Evolutionary conservation across 2,113 vertebrate genomes (phyloP).

Genomic region (Hiodon tergisus): DNA sequence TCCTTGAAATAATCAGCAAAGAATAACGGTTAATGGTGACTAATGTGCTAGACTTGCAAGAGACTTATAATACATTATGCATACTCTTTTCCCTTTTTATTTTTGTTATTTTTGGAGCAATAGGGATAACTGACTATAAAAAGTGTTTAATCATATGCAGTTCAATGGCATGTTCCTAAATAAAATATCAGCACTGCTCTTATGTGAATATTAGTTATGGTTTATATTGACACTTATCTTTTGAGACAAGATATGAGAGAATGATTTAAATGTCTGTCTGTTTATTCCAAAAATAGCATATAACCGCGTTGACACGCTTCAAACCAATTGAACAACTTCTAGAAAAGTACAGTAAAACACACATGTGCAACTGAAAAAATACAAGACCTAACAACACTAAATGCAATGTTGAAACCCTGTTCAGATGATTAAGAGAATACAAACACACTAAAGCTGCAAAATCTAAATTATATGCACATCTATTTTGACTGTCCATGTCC

Average conservation of each 20-base stretch:
- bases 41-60: constrained; percentile 10
- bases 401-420: neutral
- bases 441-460: neutral
- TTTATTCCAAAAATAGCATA: constrained; percentile 35
- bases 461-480: too few species aligned
- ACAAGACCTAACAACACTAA: neutral
- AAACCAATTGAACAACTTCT: constrained; percentile 33
- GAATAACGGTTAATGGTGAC: constrained; percentile 11
- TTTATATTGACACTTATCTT: constrained; percentile 14
- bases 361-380: neutral
- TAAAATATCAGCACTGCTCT: constrained; percentile 18
- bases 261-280: constrained; percentile 1
- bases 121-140: constrained; percentile 14
- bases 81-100: neutral
- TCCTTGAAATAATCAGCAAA: constrained; percentile 7
- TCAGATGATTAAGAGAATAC: neutral
- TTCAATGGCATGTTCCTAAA: constrained; percentile 18
- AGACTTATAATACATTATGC: constrained; percentile 16
- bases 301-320: too few species aligned
- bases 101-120: constrained; percentile 9
- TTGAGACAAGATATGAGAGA: constrained; percentile 4
- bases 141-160: neutral
- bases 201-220: constrained; percentile 14
- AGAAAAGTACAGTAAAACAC: neutral
- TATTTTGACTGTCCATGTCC: too few species aligned